Conservation (phyloP, 1,140 invertebrate genomes). For the Latrodectus geometricus region DNA sequence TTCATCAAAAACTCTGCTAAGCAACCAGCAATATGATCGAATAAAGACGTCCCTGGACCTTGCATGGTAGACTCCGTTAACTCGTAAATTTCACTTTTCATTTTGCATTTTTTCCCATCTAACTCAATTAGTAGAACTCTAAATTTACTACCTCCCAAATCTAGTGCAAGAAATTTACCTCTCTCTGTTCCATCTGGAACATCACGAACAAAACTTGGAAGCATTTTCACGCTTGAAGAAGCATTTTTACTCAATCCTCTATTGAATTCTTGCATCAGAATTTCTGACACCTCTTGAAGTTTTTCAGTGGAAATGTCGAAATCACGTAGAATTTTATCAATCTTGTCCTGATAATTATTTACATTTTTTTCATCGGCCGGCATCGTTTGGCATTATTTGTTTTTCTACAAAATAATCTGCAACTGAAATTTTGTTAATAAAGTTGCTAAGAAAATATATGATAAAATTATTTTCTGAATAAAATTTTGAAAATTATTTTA, state of each 20-base stretch:
- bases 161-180: conserved; percentile 95
- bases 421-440: too few relatives aligned
- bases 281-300: conserved; percentile 79
- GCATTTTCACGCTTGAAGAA: conserved; percentile 87
- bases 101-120: conserved; percentile 75
- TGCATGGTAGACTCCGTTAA: conserved; percentile 94
- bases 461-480: too few relatives aligned
- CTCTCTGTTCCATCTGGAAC: conserved; percentile 93
- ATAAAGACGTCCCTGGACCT: conserved; percentile 86
- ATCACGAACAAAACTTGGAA: conserved; percentile 95
- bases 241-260: conserved; percentile 83
- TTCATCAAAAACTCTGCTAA: conserved; percentile 83
- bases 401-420: too few relatives aligned
- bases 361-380: background rate
- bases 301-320: conserved; percentile 29
- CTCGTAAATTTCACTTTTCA: conserved; percentile 96
- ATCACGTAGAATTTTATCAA: conserved; percentile 5
- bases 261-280: conserved; percentile 81
- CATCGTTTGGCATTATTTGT: too few relatives aligned
- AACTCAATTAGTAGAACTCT: conserved; percentile 92
- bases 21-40: conserved; percentile 98
- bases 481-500: too few relatives aligned
- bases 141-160: conserved; percentile 98
- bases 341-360: background rate
- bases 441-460: too few relatives aligned